phyloP scores from a whole-genome alignment of 2,888 invertebrate species.

The Anthophora plumipes region DNA sequence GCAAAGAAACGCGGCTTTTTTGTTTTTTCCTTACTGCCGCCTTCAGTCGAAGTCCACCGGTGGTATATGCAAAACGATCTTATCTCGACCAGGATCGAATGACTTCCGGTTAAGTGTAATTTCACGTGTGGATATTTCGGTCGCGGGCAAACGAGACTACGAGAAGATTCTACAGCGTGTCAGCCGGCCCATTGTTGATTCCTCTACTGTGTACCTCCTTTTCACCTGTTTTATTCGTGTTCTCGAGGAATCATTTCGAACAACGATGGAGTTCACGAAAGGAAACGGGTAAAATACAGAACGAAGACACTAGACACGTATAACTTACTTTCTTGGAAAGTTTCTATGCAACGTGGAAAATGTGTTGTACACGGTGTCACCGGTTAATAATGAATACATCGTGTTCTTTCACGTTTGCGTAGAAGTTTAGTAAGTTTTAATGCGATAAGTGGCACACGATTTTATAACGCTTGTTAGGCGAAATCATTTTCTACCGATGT shows the following conservation, averaged over 20 bases:
- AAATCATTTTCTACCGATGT: no score
- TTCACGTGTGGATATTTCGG: slow-evolving; percentile 49
- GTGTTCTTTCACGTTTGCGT: neutral
- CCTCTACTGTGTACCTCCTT: neutral
- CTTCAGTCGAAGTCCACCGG: slow-evolving; percentile 15
- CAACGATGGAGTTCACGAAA: no score
- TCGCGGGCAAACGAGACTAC: slow-evolving; percentile 5
- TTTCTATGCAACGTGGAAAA: no score
- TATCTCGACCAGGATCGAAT: slow-evolving; percentile 54
- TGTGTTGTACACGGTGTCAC: no score
- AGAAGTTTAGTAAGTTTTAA: neutral
- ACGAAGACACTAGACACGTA: no score
- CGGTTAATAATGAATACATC: no score
- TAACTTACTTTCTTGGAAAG: no score
- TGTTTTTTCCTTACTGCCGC: slow-evolving; percentile 38
- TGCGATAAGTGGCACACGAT: neutral
- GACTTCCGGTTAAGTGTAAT: slow-evolving; percentile 59
- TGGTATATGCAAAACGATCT: slow-evolving; percentile 31
- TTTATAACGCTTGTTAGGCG: no score
- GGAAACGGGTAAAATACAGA: no score
- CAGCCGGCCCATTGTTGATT: slow-evolving; percentile 36
- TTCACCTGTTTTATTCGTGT: neutral
- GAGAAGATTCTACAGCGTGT: slow-evolving; percentile 26
- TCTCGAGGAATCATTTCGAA: no score
- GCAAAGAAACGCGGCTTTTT: slow-evolving; percentile 45